phyloP scores from a whole-genome alignment of 92 coral and sea anemone genomes.

The Palythoa grandiflora region DNA sequence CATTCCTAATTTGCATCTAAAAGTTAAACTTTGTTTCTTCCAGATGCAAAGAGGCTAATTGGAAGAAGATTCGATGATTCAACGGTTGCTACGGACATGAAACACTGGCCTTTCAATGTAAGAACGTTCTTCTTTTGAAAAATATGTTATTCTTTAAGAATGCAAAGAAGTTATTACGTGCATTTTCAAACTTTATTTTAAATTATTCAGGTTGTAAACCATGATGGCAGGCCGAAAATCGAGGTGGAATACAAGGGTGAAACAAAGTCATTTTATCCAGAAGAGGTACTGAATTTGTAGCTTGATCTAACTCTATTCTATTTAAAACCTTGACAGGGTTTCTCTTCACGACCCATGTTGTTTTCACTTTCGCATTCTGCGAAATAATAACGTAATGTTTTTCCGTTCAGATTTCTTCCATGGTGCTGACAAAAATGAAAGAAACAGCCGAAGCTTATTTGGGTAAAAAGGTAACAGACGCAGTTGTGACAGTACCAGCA shows the following conservation, averaged over 20 bases:
- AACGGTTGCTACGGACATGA: slow-evolving; percentile 79
- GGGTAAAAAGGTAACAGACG: slow-evolving; percentile 90
- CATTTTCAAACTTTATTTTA: slow-evolving; percentile 34
- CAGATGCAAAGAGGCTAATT: slow-evolving; percentile 98
- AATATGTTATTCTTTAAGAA: not conserved
- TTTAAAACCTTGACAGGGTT: not conserved
- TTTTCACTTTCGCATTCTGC: slow-evolving; percentile 7
- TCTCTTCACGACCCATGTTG: not conserved
- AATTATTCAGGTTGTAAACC: slow-evolving; percentile 69
- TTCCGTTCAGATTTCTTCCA: slow-evolving; percentile 85
- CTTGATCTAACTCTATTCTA: not conserved
- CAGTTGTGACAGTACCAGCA: slow-evolving; percentile 96
- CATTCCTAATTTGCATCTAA: not conserved
- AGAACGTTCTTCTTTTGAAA: not conserved
- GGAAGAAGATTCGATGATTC: slow-evolving; percentile 91
- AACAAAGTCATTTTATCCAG: slow-evolving; percentile 84
- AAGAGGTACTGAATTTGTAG: slow-evolving; percentile 71
- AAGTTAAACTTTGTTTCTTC: slow-evolving; percentile 3
- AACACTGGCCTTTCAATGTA: slow-evolving; percentile 97
- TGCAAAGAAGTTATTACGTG: slow-evolving; percentile 38
- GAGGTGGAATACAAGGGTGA: slow-evolving; percentile 89
- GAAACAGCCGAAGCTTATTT: slow-evolving; percentile 96
- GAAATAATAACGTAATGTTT: not conserved
- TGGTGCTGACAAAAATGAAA: slow-evolving; percentile 97
- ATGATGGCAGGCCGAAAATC: slow-evolving; percentile 88